Conservation (phyloP, 1,140 invertebrate genomes). For the Zaprionus taronus region DNA sequence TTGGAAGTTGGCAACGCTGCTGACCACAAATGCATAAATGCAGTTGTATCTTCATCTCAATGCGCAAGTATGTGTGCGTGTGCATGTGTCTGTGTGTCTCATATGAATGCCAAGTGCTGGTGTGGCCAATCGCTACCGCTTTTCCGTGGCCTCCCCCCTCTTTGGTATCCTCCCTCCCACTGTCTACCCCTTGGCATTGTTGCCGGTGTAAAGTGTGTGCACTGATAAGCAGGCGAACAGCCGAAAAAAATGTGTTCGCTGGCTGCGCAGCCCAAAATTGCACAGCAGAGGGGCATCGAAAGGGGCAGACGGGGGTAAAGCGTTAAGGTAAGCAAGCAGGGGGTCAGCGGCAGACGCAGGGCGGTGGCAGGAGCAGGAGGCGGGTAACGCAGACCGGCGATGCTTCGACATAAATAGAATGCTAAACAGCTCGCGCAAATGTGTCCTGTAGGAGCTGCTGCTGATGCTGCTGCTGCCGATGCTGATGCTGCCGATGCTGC, state of each 20-base stretch:
- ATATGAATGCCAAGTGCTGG: slow-evolving; percentile 51
- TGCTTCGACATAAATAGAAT: slow-evolving; percentile 54
- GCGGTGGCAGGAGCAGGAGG: not conserved
- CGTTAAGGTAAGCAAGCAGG: slow-evolving; percentile 10
- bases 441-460: slow-evolving; percentile 41
- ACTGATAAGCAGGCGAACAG: slow-evolving; percentile 47
- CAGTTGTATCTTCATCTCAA: slow-evolving; percentile 28
- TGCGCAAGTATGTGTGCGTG: slow-evolving; percentile 9
- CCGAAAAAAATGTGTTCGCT: slow-evolving; percentile 35
- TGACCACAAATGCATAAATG: slow-evolving; percentile 57
- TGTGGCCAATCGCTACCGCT: slow-evolving; percentile 29
- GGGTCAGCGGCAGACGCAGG: not conserved
- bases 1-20: slow-evolving; percentile 43
- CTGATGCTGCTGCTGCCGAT: not conserved
- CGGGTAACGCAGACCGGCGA: not conserved
- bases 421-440: slow-evolving; percentile 55
- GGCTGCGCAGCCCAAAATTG: slow-evolving; percentile 16
- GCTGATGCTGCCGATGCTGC: not conserved
- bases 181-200: slow-evolving; percentile 14
- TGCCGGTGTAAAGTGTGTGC: slow-evolving; percentile 50
- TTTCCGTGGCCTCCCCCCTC: not conserved
- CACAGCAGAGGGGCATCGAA: not conserved
- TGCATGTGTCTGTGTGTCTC: slow-evolving; percentile 22
- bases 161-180: not conserved
- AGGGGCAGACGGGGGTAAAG: not conserved